These are phyloP conservation scores for Diprion similis DNA, from an alignment of 1,140 invertebrate genomes.

Conservation along the genomic window DNA sequence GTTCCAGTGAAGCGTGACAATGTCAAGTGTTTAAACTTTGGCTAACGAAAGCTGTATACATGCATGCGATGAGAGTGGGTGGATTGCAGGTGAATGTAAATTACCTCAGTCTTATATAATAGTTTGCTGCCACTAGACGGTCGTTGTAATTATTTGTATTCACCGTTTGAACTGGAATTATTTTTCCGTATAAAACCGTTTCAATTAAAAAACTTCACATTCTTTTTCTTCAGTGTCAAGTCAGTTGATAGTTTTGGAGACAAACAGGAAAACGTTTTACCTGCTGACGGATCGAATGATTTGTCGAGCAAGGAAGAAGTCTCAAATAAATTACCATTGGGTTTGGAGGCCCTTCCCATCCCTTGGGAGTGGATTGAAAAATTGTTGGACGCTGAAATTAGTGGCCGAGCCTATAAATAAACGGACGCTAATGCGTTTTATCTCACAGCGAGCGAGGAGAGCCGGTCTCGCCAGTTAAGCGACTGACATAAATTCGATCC, in stretches of 20 bases:
- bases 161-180: not conserved
- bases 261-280: not conserved
- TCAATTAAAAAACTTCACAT: conserved; percentile 1
- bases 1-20: not conserved
- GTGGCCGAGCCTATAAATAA: conserved; percentile 48
- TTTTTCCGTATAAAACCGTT: not conserved
- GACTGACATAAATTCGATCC: conserved; percentile 44
- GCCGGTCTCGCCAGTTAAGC: conserved; percentile 25
- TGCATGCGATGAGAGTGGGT: no score
- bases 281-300: conserved; percentile 1
- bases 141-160: not conserved
- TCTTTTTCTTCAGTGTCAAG: not conserved
- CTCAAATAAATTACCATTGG: conserved; percentile 45
- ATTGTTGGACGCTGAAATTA: conserved; percentile 48
- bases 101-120: not conserved
- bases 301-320: not conserved
- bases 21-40: conserved; percentile 3
- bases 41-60: not conserved
- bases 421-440: conserved; percentile 51
- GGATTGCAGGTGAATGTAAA: not conserved
- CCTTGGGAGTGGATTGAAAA: conserved; percentile 41
- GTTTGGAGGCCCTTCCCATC: conserved; percentile 21
- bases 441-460: conserved; percentile 30
- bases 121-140: not conserved
- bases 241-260: not conserved